Percentiles rank a stretch among this genome's conserved stretches.
Evolutionary conservation across 2,888 invertebrate genomes (phyloP).

Genomic region (Epirrita christyi): DNA sequence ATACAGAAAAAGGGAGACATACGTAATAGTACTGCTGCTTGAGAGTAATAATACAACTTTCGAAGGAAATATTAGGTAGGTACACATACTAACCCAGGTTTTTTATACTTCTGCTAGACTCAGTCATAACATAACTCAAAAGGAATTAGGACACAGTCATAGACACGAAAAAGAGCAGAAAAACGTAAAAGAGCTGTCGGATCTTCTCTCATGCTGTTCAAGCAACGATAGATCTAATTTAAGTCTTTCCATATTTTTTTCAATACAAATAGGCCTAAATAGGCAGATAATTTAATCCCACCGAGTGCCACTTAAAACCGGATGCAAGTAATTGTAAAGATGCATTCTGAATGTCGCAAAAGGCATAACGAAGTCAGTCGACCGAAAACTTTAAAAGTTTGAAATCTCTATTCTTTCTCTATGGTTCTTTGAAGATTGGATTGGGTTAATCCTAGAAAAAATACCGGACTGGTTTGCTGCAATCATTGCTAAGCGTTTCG

Average conservation of each 20-base stretch:
- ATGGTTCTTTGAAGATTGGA: constrained; percentile 54
- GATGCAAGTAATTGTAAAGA: constrained; percentile 43
- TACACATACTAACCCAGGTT: no score
- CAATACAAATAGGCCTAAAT: constrained; percentile 8
- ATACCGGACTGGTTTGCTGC: constrained; percentile 38
- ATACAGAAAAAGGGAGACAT: no score
- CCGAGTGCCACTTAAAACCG: constrained; percentile 51
- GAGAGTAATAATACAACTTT: no score
- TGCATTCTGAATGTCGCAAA: constrained; percentile 50
- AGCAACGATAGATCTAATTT: background rate
- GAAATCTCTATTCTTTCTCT: constrained; percentile 26
- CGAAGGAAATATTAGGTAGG: no score
- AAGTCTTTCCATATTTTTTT: background rate
- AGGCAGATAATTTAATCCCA: constrained; percentile 35
- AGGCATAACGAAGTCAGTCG: constrained; percentile 50
- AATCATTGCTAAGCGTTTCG: constrained; percentile 57
- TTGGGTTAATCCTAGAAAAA: constrained; percentile 65
- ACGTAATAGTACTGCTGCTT: no score
- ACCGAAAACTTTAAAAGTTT: constrained; percentile 21
- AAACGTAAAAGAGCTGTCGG: no score
- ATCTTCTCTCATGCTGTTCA: background rate
- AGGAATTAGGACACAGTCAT: background rate
- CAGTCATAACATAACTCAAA: no score
- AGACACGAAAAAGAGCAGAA: background rate
- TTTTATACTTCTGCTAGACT: no score